phyloP scores from a whole-genome alignment of 1,140 invertebrate species.

The fruit fly (Drosophila melanogaster) region DNA sequence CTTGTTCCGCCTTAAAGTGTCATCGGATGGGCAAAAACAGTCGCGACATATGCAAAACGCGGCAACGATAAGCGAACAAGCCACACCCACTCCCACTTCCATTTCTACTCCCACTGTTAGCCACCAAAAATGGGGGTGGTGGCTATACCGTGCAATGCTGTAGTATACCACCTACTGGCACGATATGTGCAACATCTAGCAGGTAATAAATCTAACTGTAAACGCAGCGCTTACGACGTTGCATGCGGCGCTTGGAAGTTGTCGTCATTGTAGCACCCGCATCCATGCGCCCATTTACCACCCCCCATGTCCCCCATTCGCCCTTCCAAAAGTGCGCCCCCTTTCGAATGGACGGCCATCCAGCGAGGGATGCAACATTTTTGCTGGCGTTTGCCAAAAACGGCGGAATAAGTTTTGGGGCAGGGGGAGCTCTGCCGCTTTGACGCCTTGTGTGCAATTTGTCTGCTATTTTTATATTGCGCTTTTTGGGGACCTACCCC shows the following conservation, averaged over 20 bases:
- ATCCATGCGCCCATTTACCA: constrained; percentile 13
- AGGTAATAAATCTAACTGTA: constrained; percentile 82
- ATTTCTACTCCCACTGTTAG: background rate
- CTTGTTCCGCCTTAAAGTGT: constrained; percentile 63
- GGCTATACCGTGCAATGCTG: background rate
- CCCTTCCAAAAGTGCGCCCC: background rate
- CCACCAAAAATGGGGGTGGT: background rate
- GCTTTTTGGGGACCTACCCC: constrained; percentile 7
- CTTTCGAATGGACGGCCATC: constrained; percentile 15
- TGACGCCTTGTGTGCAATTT: constrained; percentile 75
- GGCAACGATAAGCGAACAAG: constrained; percentile 65
- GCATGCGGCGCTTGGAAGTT: constrained; percentile 79
- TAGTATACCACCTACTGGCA: constrained; percentile 16
- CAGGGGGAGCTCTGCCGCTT: constrained; percentile 31
- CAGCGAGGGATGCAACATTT: constrained; percentile 66
- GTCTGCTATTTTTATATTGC: constrained; percentile 75
- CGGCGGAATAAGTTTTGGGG: constrained; percentile 19
- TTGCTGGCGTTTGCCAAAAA: constrained; percentile 76
- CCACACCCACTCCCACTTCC: constrained; percentile 1
- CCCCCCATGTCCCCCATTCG: background rate
- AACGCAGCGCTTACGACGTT: constrained; percentile 80
- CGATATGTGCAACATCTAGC: constrained; percentile 81
- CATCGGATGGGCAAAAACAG: constrained; percentile 52
- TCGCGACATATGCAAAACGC: constrained; percentile 78
- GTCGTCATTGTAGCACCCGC: constrained; percentile 66